Percentiles rank a stretch among this genome's conserved stretches.
Evolutionary conservation across 2,797 vertebrate species (phyloP).

Genomic region (Acipenser ruthenus): DNA sequence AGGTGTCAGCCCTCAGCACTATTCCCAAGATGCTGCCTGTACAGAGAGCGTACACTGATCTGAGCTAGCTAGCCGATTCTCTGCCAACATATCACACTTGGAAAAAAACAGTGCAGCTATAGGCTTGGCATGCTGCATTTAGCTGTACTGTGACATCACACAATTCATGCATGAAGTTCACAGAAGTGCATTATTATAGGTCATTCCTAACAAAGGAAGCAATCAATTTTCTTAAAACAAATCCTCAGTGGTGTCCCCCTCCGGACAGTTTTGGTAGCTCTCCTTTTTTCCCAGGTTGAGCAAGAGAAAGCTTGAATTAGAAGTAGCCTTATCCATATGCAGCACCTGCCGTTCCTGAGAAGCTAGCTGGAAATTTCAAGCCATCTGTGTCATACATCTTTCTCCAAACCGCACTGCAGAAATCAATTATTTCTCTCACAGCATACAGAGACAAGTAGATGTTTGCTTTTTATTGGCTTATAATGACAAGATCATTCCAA

Average conservation of each 20-base stretch:
- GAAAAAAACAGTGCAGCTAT: neutral
- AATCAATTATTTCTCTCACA: neutral
- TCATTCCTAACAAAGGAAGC: neutral
- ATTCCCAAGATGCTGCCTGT: constrained; percentile 13
- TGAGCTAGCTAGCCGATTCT: constrained; percentile 11
- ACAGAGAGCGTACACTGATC: constrained; percentile 8
- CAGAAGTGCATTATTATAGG: neutral
- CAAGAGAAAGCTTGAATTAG: constrained; percentile 4
- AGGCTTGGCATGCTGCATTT: neutral
- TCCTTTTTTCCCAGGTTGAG: constrained; percentile 1
- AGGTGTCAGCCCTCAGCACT: constrained; percentile 10
- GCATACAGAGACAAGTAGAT: neutral
- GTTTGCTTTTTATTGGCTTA: too few relatives aligned
- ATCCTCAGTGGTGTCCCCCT: neutral
- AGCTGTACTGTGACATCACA: neutral
- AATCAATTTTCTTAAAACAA: neutral
- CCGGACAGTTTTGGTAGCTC: neutral
- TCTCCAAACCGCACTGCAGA: neutral
- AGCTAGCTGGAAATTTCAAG: constrained; percentile 7
- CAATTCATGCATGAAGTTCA: neutral
- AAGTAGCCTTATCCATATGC: constrained; percentile 2
- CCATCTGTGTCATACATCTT: constrained; percentile 8
- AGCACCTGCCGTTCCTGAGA: constrained; percentile 3
- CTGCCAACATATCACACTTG: constrained; percentile 5
- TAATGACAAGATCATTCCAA: too few relatives aligned